Evolutionary conservation across 2,113 vertebrate species (phyloP).

Genomic region (Sapayoa aenigma): DNA sequence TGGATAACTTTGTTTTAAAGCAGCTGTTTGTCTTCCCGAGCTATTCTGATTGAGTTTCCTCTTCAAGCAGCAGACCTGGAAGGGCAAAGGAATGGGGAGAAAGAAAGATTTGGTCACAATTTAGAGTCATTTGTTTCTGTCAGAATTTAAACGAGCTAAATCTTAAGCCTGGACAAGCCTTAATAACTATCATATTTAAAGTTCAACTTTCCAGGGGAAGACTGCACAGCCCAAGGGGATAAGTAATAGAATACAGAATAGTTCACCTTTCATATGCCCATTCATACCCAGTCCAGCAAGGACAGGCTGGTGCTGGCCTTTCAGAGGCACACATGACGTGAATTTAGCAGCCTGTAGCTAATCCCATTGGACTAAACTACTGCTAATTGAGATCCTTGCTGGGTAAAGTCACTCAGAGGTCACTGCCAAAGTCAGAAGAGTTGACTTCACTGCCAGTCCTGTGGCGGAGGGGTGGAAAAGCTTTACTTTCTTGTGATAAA

Average conservation of each 20-base stretch:
- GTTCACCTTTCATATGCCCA: slow-evolving; percentile 24
- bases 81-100: background rate
- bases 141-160: slow-evolving; percentile 58
- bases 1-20: slow-evolving; percentile 13
- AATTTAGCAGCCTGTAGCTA: background rate
- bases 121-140: slow-evolving; percentile 48
- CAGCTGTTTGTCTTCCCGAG: background rate
- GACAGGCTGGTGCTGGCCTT: slow-evolving; percentile 25
- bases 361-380: background rate
- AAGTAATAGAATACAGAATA: slow-evolving; percentile 36
- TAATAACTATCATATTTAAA: slow-evolving; percentile 61
- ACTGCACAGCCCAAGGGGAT: slow-evolving; percentile 32
- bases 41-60: background rate
- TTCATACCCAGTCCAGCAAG: background rate
- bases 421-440: background rate
- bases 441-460: background rate
- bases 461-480: background rate
- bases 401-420: background rate
- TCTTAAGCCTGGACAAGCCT: slow-evolving; percentile 42
- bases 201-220: slow-evolving; percentile 34
- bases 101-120: slow-evolving; percentile 28
- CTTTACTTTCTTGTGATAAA: background rate
- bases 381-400: background rate
- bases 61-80: background rate
- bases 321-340: background rate